Base-by-base conservation (phyloP, 2,113 vertebrate genomes). In the Origma solitaria region DNA sequence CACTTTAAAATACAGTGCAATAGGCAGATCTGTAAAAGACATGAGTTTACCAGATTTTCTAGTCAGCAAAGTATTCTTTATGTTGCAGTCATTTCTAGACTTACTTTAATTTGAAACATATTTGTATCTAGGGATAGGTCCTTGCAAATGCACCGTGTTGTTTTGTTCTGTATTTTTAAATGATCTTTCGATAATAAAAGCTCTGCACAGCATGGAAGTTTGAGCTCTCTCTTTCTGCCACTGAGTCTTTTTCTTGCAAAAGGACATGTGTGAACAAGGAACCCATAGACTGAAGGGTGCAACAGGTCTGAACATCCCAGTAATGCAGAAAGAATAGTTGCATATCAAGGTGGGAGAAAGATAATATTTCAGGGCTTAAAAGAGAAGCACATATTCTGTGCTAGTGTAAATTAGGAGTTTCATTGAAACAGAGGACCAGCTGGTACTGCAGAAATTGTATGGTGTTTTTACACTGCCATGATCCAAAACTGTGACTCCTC, bases 51-150 rank as follows among this genome's bases (percentile, higher is more conserved):
- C 93, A 82, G 78, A 89, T 92, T 92, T 89, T 75, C 30, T 71
- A 79, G 65, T 80, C 77, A 72, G 57, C 21, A 50, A 68, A 84
- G 15, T 49, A n/a, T 44, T 71, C 68, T 68, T 83, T 82, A 42
- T 37, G 13, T 76, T 86, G 75, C 40, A 82, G 35, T 54, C 28
- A 73, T 68, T 94, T 93, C 35, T 86, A 95, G 68, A 44, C 45
- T 62, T 84, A 21, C 8, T 86, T 64, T 94, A 89, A 86, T 95
- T 92, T 88, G 54, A 92, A 96, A 95, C 54, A 64, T 54, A 78
- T 76, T 95, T 88, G 57, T 35, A 51, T 82, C 61, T 45, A 49
- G 53, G 44, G 37, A 35, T 60, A 91, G 37, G 56, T 89, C 50
- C 25, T 80, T 85, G 78, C 14, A 69, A 94, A 57, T 12, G 35